A percentile compares a stretch with the other conserved stretches of the same genome.
Evolutionary conservation across 1,140 invertebrate species (phyloP).

Genomic region (Apis cerana): DNA sequence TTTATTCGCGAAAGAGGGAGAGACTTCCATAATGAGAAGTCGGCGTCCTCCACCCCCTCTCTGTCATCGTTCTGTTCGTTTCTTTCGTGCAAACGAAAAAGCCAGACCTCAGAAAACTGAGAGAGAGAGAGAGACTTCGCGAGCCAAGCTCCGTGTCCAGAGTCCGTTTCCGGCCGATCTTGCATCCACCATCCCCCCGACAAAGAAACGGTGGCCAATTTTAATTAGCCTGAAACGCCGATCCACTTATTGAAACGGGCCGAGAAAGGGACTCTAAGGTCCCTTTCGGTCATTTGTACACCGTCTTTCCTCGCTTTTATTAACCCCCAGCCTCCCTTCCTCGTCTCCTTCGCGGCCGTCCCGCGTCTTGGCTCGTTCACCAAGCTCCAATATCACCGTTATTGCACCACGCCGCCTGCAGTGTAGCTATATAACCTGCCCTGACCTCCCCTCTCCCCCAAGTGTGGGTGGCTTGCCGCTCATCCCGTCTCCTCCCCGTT

Average conservation of each 20-base stretch:
- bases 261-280: background rate
- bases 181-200: background rate
- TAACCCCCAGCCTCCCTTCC: slow-evolving; percentile 38
- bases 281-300: slow-evolving; percentile 52
- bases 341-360: background rate
- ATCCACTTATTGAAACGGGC: slow-evolving; percentile 54
- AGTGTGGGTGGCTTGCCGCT: slow-evolving; percentile 59
- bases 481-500: slow-evolving; percentile 58
- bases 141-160: slow-evolving; percentile 11
- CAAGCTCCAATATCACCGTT: slow-evolving; percentile 65
- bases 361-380: background rate
- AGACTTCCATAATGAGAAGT: slow-evolving; percentile 56
- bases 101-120: background rate
- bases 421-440: slow-evolving; percentile 53
- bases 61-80: slow-evolving; percentile 40
- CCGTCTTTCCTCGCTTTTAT: slow-evolving; percentile 53
- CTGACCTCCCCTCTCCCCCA: background rate
- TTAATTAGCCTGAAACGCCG: slow-evolving; percentile 58
- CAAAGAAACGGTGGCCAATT: slow-evolving; percentile 41
- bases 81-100: background rate
- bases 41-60: slow-evolving; percentile 33
- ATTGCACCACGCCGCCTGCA: slow-evolving; percentile 66
- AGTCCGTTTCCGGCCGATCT: background rate
- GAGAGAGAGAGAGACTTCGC: background rate
- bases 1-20: slow-evolving; percentile 58